Percentiles rank a stretch among this genome's conserved stretches.
Evolutionary conservation across 2,888 invertebrate species (phyloP).

Genomic region (Pachydiplax longipennis): DNA sequence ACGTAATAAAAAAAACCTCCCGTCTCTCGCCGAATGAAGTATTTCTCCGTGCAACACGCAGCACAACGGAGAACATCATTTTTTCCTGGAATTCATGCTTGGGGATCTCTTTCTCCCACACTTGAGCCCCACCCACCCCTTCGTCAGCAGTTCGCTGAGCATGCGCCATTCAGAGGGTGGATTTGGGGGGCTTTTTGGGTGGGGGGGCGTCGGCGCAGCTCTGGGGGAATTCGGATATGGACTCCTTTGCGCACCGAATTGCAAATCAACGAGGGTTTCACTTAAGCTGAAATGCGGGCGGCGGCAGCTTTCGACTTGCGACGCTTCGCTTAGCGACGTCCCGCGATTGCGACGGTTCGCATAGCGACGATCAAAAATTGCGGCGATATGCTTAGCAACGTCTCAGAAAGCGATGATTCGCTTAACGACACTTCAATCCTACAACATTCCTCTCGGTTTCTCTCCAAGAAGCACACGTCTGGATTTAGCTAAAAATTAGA

Average conservation of each 20-base stretch:
- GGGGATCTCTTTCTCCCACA: background rate
- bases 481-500: too few species aligned
- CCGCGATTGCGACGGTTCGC: too few species aligned
- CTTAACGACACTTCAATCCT: too few species aligned
- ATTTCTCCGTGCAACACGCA: background rate
- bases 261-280: background rate
- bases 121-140: background rate
- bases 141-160: background rate
- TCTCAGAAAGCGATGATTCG: too few species aligned
- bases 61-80: background rate
- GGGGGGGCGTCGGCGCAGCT: background rate
- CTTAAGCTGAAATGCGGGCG: background rate
- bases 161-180: background rate
- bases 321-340: too few species aligned
- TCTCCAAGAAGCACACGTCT: too few species aligned
- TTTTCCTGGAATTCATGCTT: slow-evolving; percentile 38
- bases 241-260: background rate
- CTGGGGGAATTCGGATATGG: background rate
- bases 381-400: too few species aligned
- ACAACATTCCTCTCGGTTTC: too few species aligned
- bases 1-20: background rate
- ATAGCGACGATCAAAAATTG: too few species aligned
- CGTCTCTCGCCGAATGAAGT: background rate
- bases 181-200: background rate
- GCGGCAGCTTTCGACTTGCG: too few species aligned